Base-by-base conservation (phyloP, 1,140 invertebrate species). In the Metopolophium dirhodum region DNA sequence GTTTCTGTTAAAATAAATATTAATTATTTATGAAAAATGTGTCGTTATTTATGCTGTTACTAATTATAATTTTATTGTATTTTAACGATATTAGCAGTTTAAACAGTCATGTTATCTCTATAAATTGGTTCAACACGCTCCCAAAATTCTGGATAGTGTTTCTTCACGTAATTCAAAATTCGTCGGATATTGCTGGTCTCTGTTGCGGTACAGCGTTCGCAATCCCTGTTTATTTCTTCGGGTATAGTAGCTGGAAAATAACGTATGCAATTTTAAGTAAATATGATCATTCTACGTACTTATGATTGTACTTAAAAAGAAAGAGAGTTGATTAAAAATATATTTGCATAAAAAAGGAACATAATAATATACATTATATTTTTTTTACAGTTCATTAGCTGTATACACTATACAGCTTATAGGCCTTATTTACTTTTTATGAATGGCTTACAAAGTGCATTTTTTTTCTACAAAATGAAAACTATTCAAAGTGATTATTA, bases 171-270 rank as follows among this genome's bases (percentile, higher is more conserved):
- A 45, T 45, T 68, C 1, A 90, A 22, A 45, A 90, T 90, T n/a
- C 54, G 37, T 68, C 37, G 54, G 9, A 90, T 90, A n/a, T 90
- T 90, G 23, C 1, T 90, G 4, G 3, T 90, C 37, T 90, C 89
- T 22, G 89, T 90, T n/a, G 54, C 68, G 7, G 89, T 90, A 68
- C 54, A 61, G 23, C 89, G 89, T 22, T 49, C n/a, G 4, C 37
- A 90, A 20, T n/a, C 26, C 0, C 26, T 90, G 37, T 68, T 68
- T n/a, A 90, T 30, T 68, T 61, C 89, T 90, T 90, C 89, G 2
- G 89, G 37, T 20, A 90, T 68, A 90, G 8, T 90, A 2, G 89
- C 89, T 90, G 30, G 20, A 90, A 90, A 68, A 41, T n/a, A 88
- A 88, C 35, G 14, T 77, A 54, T 54, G 1, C n/a, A 18, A 77